phyloP scores from a whole-genome alignment of 2,113 vertebrate genomes.

The Zosterops lateralis region DNA sequence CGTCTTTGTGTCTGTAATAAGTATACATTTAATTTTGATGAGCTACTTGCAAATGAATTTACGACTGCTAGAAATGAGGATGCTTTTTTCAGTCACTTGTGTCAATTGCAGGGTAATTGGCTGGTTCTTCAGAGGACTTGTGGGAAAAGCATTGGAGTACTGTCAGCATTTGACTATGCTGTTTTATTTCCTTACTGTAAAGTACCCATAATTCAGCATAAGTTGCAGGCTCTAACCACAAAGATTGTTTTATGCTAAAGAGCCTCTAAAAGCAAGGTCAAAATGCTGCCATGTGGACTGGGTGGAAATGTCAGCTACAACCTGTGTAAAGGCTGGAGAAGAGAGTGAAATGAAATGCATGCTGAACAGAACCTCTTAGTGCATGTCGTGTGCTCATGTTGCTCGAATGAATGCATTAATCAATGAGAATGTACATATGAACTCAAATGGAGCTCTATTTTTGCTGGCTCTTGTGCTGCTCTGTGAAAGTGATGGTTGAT shows the following conservation, averaged over 20 bases:
- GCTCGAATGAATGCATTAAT: neutral
- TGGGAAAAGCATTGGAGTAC: neutral
- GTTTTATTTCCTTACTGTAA: slow-evolving; percentile 25
- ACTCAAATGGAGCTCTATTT: neutral
- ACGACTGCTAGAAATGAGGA: neutral
- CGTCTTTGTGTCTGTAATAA: slow-evolving; percentile 43
- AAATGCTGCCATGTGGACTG: neutral
- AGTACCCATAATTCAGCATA: slow-evolving; percentile 10
- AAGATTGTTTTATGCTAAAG: slow-evolving; percentile 17
- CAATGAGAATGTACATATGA: neutral
- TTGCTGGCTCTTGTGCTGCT: neutral
- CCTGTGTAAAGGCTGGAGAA: neutral
- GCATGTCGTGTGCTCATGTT: neutral
- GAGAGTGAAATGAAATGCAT: neutral
- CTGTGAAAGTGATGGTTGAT: neutral
- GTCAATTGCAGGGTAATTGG: slow-evolving; percentile 49
- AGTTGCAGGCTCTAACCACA: neutral
- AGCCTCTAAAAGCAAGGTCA: slow-evolving; percentile 18
- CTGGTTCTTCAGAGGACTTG: slow-evolving; percentile 42
- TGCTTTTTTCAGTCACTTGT: slow-evolving; percentile 42
- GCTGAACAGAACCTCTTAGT: neutral
- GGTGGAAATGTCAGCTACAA: neutral
- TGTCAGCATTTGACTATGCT: slow-evolving; percentile 17
- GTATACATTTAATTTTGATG: slow-evolving; percentile 43
- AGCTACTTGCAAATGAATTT: slow-evolving; percentile 31